phyloP scores from a whole-genome alignment of 1,140 invertebrate genomes.

The Zaprionus capensis region DNA sequence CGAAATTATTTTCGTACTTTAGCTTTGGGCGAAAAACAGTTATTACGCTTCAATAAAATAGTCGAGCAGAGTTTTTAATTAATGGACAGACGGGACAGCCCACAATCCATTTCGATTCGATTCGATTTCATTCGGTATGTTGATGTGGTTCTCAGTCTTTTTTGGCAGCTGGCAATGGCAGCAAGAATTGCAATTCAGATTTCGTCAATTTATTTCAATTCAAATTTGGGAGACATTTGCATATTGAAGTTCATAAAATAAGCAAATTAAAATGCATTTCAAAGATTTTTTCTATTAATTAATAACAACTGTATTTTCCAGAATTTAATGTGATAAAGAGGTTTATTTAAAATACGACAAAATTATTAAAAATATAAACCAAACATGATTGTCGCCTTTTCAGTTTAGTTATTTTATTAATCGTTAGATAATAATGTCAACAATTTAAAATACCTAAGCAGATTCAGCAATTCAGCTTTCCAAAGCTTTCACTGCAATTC shows the following conservation, averaged over 20 bases:
- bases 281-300: background rate
- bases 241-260: background rate
- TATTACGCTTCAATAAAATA: slow-evolving; percentile 36
- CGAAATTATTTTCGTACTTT: slow-evolving; percentile 3
- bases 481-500: no score
- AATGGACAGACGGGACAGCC: slow-evolving; percentile 12
- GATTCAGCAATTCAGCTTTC: background rate
- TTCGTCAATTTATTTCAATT: slow-evolving; percentile 6
- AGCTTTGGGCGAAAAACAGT: slow-evolving; percentile 9
- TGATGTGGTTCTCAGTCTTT: background rate
- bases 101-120: background rate
- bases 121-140: background rate
- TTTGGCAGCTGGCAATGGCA: background rate
- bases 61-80: slow-evolving; percentile 32
- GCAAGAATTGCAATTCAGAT: background rate
- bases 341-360: no score
- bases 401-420: no score
- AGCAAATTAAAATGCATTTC: background rate
- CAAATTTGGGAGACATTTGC: background rate
- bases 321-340: no score
- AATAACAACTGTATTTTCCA: background rate
- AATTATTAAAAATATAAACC: no score
- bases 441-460: no score
- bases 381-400: no score
- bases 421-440: background rate